Evolutionary conservation across 2,888 invertebrate species (phyloP).

Genomic region (Marronus borbonicus): DNA sequence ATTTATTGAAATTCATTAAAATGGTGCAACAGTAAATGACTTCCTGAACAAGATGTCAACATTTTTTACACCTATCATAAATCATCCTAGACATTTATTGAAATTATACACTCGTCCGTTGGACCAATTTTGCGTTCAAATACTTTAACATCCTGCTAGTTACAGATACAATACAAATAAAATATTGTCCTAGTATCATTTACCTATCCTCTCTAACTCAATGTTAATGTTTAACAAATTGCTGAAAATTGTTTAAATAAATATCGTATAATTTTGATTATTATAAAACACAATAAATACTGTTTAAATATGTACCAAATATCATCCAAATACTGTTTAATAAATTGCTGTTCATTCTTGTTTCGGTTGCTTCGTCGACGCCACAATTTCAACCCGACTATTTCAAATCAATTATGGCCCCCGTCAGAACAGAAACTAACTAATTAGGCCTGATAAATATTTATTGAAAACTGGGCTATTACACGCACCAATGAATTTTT

Average conservation of each 20-base stretch:
- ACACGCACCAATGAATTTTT: slow-evolving; percentile 47
- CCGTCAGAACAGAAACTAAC: slow-evolving; percentile 40
- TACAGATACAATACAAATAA: too few species aligned
- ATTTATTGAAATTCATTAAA: too few species aligned
- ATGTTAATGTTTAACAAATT: background rate
- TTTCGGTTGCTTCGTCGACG: slow-evolving; percentile 7
- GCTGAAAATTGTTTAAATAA: background rate
- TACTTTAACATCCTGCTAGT: too few species aligned
- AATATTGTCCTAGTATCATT: too few species aligned
- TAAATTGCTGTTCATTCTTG: slow-evolving; percentile 1
- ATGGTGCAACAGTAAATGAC: too few species aligned
- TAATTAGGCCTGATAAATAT: slow-evolving; percentile 47
- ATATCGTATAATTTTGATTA: background rate
- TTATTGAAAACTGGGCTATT: slow-evolving; percentile 47
- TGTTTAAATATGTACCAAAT: background rate
- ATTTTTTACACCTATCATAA: too few species aligned
- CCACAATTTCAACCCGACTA: slow-evolving; percentile 26
- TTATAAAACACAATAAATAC: background rate
- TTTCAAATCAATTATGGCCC: slow-evolving; percentile 36
- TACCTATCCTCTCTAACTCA: too few species aligned
- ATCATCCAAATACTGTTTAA: slow-evolving; percentile 4
- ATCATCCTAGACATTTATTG: too few species aligned
- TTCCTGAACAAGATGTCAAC: too few species aligned
- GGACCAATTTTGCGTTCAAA: too few species aligned
- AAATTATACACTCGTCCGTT: too few species aligned